Conservation (phyloP, 2,113 vertebrate genomes). For the Pseudorhombus dupliciocellatus region DNA sequence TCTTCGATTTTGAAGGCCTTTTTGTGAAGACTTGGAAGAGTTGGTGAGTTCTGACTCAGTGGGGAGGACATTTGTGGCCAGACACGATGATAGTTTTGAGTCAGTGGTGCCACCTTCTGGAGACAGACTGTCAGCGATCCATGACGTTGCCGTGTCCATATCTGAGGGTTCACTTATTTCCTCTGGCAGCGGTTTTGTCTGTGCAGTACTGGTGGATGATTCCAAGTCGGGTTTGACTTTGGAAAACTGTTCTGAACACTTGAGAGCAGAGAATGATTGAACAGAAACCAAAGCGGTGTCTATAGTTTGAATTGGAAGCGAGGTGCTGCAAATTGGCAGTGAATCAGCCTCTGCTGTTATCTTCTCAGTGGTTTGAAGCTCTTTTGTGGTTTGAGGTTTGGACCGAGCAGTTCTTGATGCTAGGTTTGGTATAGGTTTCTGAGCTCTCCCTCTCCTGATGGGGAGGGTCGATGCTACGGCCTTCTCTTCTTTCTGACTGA, state of each 20-base stretch:
- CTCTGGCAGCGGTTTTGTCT: constrained; percentile 5
- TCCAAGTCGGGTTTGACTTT: constrained; percentile 59
- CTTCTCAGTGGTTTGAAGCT: neutral
- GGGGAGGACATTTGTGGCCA: neutral
- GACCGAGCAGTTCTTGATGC: neutral
- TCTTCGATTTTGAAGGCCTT: constrained; percentile 38
- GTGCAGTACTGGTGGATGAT: constrained; percentile 7
- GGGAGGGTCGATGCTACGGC: neutral
- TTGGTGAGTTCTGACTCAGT: neutral
- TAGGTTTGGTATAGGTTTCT: neutral
- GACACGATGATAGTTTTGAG: neutral
- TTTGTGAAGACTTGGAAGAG: constrained; percentile 22
- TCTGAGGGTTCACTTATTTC: neutral
- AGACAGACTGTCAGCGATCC: neutral
- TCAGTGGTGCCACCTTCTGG: neutral
- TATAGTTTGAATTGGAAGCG: neutral
- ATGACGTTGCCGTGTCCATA: neutral
- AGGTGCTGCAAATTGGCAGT: neutral
- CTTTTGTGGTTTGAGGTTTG: neutral
- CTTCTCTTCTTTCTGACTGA: neutral
- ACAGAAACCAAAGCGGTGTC: neutral
- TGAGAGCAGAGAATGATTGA: constrained; percentile 5
- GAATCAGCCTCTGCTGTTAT: constrained; percentile 1
- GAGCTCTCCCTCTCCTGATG: neutral
- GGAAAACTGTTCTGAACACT: constrained; percentile 25